Evolutionary conservation across 2,797 vertebrate species (phyloP).

Genomic region (Thaleichthys pacificus): DNA sequence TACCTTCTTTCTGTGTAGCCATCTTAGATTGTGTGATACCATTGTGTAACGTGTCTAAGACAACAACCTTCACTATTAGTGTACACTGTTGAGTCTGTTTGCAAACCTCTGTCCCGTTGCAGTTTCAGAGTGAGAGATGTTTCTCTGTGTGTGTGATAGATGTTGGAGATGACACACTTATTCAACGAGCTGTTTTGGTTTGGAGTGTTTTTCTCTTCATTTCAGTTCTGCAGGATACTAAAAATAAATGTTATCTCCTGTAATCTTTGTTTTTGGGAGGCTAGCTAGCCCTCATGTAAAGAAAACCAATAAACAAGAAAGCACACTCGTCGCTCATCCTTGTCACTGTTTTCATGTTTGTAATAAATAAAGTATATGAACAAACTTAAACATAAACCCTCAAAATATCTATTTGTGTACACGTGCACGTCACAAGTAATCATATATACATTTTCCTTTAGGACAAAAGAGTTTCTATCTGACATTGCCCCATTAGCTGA

Average conservation of each 20-base stretch:
- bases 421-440: neutral
- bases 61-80: slow-evolving; percentile 15
- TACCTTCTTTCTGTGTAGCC: slow-evolving; percentile 17
- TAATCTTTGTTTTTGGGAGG: slow-evolving; percentile 44
- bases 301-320: slow-evolving; percentile 44
- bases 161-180: slow-evolving; percentile 34
- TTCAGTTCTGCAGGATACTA: slow-evolving; percentile 19
- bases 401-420: no score
- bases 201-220: slow-evolving; percentile 44
- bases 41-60: slow-evolving; percentile 39
- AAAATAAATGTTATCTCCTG: slow-evolving; percentile 50
- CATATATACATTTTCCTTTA: neutral
- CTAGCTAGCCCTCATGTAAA: slow-evolving; percentile 45
- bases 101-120: slow-evolving; percentile 62
- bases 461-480: neutral
- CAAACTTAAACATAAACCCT: neutral
- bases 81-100: slow-evolving; percentile 35
- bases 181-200: slow-evolving; percentile 50
- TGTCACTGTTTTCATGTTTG: neutral
- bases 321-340: slow-evolving; percentile 15
- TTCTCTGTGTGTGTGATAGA: slow-evolving; percentile 45
- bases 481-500: no score
- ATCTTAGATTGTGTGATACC: slow-evolving; percentile 20
- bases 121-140: slow-evolving; percentile 40
- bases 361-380: neutral